Evolutionary conservation across 2,888 invertebrate genomes (phyloP).

Genomic region (Amphimallon solstitiale): DNA sequence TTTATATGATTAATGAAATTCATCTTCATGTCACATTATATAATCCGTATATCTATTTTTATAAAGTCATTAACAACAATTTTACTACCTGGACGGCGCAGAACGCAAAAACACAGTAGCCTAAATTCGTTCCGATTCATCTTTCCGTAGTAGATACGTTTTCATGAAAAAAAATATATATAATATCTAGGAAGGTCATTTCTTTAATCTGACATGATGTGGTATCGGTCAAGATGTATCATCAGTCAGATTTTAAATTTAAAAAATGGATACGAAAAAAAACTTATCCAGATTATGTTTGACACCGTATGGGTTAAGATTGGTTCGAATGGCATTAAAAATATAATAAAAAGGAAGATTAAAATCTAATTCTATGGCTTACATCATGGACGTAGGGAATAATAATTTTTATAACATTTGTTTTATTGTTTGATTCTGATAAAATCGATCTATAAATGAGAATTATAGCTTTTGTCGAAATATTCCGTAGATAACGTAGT

Average conservation of each 20-base stretch:
- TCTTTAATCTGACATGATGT: constrained; percentile 31
- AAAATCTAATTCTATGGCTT: background rate
- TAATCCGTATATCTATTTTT: background rate
- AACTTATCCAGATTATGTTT: constrained; percentile 26
- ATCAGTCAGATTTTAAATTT: constrained; percentile 34
- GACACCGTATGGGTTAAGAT: constrained; percentile 16
- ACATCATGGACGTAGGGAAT: constrained; percentile 11
- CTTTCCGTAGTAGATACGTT: background rate
- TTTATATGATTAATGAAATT: no score
- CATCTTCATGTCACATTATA: background rate
- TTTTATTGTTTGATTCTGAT: constrained; percentile 15
- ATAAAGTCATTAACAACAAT: constrained; percentile 25
- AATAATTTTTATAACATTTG: constrained; percentile 17
- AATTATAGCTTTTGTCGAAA: constrained; percentile 11
- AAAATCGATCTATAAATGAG: constrained; percentile 11
- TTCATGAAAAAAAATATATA: constrained; percentile 13
- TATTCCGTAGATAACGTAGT: constrained; percentile 4
- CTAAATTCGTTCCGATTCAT: constrained; percentile 31
- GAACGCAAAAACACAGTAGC: constrained; percentile 28
- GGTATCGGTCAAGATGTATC: constrained; percentile 23
- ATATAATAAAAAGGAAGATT: constrained; percentile 12
- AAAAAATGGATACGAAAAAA: constrained; percentile 8
- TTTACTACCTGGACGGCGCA: constrained; percentile 14
- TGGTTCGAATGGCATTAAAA: constrained; percentile 10
- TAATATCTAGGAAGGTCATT: constrained; percentile 24